A percentile compares a stretch with the other conserved stretches of the same genome.
Conservation (phyloP, 1,140 invertebrate species). For the Drosophila arawakana region DNA sequence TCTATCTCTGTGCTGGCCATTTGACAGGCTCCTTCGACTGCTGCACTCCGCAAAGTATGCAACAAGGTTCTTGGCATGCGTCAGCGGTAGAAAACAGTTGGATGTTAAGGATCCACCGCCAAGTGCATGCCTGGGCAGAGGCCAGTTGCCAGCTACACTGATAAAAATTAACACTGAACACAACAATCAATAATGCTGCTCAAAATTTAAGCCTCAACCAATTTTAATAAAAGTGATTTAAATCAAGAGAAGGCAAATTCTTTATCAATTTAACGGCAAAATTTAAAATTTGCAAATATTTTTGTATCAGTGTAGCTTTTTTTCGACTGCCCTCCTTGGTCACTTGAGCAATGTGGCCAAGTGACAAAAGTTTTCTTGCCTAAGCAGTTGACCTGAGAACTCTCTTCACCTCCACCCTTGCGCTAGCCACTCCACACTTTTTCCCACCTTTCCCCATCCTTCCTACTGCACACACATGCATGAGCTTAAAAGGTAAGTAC, state of each 20-base stretch:
- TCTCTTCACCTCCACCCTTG: neutral
- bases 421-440: neutral
- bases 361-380: constrained; percentile 51
- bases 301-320: no score
- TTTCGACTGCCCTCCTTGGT: constrained; percentile 28
- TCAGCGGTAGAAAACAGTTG: constrained; percentile 25
- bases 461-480: neutral
- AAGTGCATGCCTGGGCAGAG: constrained; percentile 74
- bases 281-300: no score
- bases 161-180: no score
- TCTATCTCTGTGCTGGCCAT: neutral
- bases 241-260: no score
- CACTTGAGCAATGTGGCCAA: constrained; percentile 55
- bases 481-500: constrained; percentile 42
- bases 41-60: constrained; percentile 45
- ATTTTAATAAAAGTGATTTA: no score
- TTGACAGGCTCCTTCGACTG: neutral
- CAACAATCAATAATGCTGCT: no score
- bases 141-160: constrained; percentile 38
- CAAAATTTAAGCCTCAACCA: no score
- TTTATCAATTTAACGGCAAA: no score
- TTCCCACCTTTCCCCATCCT: neutral
- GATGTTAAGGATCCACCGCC: constrained; percentile 41
- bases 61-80: constrained; percentile 43
- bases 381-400: constrained; percentile 41